These are phyloP conservation scores for Callorhinus ursinus DNA, from an alignment of 2,113 vertebrate genomes.

Conservation along the genomic window DNA sequence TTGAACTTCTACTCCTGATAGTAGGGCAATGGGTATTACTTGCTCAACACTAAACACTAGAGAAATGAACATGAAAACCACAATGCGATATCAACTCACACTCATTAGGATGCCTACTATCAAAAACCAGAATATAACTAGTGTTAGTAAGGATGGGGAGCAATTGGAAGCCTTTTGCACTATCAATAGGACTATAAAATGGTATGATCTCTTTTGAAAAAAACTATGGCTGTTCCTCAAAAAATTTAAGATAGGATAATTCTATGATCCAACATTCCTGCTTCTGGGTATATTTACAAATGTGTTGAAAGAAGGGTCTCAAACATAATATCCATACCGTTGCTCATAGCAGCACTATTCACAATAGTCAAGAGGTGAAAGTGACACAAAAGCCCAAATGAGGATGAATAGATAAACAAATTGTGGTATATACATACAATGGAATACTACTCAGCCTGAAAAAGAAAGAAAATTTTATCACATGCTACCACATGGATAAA, in stretches of 20 bases:
- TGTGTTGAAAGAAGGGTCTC: not conserved
- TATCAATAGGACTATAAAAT: not conserved
- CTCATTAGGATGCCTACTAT: not conserved
- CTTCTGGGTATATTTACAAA: not conserved
- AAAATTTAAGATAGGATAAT: not conserved
- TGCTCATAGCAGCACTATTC: not conserved
- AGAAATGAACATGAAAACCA: not conserved
- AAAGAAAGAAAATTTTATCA: not conserved
- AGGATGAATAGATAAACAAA: not conserved
- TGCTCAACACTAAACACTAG: not conserved
- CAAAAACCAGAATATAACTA: not conserved
- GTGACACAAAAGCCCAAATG: not conserved
- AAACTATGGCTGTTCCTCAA: not conserved
- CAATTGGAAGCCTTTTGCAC: not conserved
- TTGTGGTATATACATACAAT: not conserved
- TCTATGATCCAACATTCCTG: not conserved
- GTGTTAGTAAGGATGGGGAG: not conserved
- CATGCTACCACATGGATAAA: not conserved
- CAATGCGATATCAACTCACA: not conserved
- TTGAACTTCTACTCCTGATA: not conserved
- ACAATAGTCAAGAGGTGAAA: not conserved
- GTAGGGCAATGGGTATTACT: not conserved
- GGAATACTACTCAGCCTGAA: not conserved
- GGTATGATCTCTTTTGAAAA: not conserved
- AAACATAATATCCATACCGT: not conserved